phyloP scores from a whole-genome alignment of 2,888 invertebrate species.

The Ormyrus thymus region DNA sequence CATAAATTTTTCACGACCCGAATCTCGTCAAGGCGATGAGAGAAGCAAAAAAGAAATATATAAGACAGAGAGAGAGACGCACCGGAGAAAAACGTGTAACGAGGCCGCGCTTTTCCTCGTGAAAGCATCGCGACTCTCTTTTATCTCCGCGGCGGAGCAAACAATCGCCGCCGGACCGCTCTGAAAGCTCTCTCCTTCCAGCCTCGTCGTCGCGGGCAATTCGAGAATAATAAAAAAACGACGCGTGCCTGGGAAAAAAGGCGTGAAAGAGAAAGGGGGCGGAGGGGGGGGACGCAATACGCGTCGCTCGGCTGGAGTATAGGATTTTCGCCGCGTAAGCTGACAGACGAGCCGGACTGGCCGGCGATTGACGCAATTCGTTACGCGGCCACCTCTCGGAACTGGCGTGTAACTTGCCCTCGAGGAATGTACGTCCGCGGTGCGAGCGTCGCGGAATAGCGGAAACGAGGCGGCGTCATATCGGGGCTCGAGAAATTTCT shows the following conservation, averaged over 20 bases:
- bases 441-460: too few relatives aligned
- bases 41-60: background rate
- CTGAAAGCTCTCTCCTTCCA: too few relatives aligned
- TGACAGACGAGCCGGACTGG: constrained; percentile 28
- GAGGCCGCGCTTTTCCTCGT: background rate
- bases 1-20: constrained; percentile 4
- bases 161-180: too few relatives aligned
- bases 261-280: too few relatives aligned
- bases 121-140: background rate
- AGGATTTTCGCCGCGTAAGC: constrained; percentile 33
- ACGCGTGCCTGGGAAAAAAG: too few relatives aligned
- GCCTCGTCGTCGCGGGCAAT: too few relatives aligned
- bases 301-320: background rate
- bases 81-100: constrained; percentile 3
- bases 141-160: too few relatives aligned
- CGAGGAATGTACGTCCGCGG: too few relatives aligned
- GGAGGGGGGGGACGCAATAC: background rate
- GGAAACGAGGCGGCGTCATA: too few relatives aligned
- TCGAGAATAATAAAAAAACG: too few relatives aligned
- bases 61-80: background rate
- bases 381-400: background rate
- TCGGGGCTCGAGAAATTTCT: too few relatives aligned
- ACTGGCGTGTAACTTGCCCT: too few relatives aligned
- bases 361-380: constrained; percentile 48
- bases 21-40: background rate